Evolutionary conservation across 2,888 invertebrate genomes (phyloP).

Genomic region (Sinhomidia bicolor): DNA sequence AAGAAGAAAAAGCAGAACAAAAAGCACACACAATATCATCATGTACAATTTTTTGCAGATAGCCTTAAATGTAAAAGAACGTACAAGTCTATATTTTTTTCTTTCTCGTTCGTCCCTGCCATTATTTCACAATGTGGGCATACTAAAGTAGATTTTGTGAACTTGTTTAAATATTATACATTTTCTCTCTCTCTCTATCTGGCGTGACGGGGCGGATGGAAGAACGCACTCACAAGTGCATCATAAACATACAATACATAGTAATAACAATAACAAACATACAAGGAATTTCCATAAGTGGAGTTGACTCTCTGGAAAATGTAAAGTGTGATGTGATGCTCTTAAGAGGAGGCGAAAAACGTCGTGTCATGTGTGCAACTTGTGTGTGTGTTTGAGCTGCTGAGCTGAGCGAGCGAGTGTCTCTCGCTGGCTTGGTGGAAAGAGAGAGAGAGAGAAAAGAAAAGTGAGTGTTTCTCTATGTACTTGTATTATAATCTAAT

Average conservation of each 20-base stretch:
- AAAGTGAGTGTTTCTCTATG: not conserved
- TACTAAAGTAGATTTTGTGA: no score
- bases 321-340: constrained; percentile 43
- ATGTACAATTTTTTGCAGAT: no score
- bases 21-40: no score
- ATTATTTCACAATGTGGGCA: no score
- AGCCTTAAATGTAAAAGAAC: no score
- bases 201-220: not conserved
- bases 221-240: constrained; percentile 12
- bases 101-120: no score
- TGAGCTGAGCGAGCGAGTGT: no score
- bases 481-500: constrained; percentile 19
- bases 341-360: constrained; percentile 24
- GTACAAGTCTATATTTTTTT: no score
- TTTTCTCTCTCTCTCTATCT: not conserved
- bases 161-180: no score
- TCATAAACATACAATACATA: constrained; percentile 18
- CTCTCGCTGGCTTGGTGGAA: no score
- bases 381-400: not conserved
- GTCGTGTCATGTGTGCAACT: constrained; percentile 22
- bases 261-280: constrained; percentile 26
- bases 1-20: no score
- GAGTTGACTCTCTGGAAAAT: not conserved
- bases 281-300: not conserved
- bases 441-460: no score